phyloP scores from a whole-genome alignment of 1,140 invertebrate species.

The Monochamus saltuarius region DNA sequence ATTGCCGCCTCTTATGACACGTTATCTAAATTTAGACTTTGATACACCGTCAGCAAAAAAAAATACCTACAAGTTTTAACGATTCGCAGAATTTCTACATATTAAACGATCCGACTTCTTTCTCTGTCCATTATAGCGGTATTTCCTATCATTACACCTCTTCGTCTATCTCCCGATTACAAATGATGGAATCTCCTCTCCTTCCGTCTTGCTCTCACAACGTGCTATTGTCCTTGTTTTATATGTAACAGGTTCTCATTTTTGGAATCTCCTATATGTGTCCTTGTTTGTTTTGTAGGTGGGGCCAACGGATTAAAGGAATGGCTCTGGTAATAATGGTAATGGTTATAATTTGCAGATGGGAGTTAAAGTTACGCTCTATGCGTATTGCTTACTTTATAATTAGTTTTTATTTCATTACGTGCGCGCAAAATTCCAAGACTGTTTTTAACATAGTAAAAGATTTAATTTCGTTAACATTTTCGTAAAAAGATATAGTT shows the following conservation, averaged over 20 bases:
- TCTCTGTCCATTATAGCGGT: conserved; percentile 27
- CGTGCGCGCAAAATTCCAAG: no score
- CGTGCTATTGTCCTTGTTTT: conserved; percentile 36
- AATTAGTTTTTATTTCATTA: no score
- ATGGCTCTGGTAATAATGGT: no score
- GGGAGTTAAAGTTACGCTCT: no score
- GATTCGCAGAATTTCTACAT: background rate
- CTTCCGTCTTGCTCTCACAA: conserved; percentile 15
- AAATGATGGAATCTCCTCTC: conserved; percentile 41
- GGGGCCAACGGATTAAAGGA: conserved; percentile 15
- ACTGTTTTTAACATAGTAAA: no score
- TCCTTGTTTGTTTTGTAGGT: conserved; percentile 13
- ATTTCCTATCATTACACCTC: no score
- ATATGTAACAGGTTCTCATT: conserved; percentile 22
- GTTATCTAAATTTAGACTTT: background rate
- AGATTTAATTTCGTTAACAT: no score
- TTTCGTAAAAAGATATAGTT: no score
- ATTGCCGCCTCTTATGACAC: background rate
- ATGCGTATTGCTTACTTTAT: no score
- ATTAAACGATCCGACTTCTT: background rate
- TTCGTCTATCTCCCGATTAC: conserved; percentile 8
- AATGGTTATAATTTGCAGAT: no score
- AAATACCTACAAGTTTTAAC: conserved; percentile 5
- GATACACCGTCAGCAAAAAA: background rate
- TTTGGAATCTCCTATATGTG: conserved; percentile 17